phyloP scores from a whole-genome alignment of 2,113 vertebrate genomes.

The Bos indicus region DNA sequence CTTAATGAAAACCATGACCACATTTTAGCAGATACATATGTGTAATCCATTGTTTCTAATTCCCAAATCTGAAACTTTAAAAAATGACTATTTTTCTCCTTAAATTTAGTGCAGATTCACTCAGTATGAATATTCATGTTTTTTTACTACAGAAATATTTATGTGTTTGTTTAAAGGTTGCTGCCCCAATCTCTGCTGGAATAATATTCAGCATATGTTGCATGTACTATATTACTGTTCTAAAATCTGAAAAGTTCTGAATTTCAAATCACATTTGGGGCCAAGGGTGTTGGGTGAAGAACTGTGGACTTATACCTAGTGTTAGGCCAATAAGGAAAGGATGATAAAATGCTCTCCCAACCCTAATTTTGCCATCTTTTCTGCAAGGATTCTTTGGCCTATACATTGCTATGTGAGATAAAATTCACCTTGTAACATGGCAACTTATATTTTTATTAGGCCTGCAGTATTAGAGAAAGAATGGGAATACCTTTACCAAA shows the following conservation, averaged over 20 bases:
- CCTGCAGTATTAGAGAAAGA: not conserved
- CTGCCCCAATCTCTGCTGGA: not conserved
- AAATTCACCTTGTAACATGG: not conserved
- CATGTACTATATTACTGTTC: not conserved
- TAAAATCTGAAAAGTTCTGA: not conserved
- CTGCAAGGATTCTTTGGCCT: not conserved
- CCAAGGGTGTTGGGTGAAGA: not conserved
- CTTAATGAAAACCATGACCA: not conserved
- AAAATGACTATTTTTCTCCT: not conserved
- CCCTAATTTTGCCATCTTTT: not conserved
- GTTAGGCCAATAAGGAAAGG: not conserved
- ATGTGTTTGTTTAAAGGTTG: not conserved
- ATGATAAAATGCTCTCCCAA: not conserved
- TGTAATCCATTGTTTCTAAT: not conserved
- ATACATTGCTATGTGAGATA: not conserved
- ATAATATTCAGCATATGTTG: not conserved
- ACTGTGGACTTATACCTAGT: not conserved
- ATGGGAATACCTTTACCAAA: not conserved
- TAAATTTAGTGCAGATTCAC: not conserved
- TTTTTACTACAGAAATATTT: slow-evolving; percentile 11
- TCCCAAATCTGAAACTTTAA: slow-evolving; percentile 5
- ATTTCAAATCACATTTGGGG: not conserved
- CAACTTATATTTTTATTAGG: not conserved
- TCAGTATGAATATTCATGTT: not conserved
- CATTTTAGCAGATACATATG: not conserved